Percentiles rank a stretch among this genome's conserved stretches.
These are phyloP conservation scores for Ctenicera cuprea DNA, from an alignment of 2,888 invertebrate species.

Conservation along the genomic window DNA sequence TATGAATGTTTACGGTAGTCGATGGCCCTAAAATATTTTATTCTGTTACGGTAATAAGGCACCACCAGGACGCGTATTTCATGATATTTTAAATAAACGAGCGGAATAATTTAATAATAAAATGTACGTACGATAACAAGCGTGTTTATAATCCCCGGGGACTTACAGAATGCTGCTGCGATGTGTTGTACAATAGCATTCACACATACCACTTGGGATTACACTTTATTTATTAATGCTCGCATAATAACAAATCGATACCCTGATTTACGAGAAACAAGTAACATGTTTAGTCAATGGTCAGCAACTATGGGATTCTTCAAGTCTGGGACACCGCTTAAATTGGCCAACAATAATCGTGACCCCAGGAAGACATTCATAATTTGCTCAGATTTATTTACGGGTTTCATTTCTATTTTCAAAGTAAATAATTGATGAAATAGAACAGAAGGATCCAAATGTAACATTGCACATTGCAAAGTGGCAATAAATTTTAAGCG, in stretches of 20 bases:
- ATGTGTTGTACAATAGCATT: conserved; percentile 24
- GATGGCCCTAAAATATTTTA: neutral
- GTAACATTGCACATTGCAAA: conserved; percentile 32
- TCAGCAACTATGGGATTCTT: conserved; percentile 16
- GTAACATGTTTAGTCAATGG: conserved; percentile 16
- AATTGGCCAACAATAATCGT: conserved; percentile 16
- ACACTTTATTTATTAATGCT: conserved; percentile 37
- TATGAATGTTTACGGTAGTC: neutral
- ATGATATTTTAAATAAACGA: conserved; percentile 6
- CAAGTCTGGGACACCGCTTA: conserved; percentile 8
- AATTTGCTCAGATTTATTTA: neutral
- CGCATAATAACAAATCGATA: conserved; percentile 33
- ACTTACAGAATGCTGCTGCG: conserved; percentile 10
- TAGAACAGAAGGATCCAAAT: conserved; percentile 28
- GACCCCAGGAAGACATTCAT: neutral
- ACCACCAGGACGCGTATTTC: neutral
- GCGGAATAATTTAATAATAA: conserved; percentile 16
- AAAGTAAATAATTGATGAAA: conserved; percentile 3
- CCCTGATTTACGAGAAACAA: conserved; percentile 11
- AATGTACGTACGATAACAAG: conserved; percentile 8
- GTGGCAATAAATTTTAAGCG: conserved; percentile 37
- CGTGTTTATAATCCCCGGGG: conserved; percentile 16
- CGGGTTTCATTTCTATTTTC: neutral
- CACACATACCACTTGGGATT: conserved; percentile 34
- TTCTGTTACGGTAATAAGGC: neutral